These are phyloP conservation scores for Antedon bifida DNA, from an alignment of 35 echinoderm and acorn worm genomes.

Conservation along the genomic window DNA sequence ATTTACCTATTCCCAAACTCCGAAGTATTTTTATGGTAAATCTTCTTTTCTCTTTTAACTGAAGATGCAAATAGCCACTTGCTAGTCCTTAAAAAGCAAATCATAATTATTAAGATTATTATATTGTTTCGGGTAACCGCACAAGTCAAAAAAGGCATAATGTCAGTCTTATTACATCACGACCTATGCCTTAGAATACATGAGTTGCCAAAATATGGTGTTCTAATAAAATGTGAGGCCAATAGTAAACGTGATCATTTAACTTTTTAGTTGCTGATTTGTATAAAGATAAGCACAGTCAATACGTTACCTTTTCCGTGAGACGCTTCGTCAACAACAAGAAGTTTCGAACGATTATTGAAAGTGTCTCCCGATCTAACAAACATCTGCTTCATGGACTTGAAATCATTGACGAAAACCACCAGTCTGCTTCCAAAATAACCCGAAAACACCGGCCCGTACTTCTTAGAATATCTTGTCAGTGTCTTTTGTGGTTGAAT, in stretches of 20 bases:
- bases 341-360: constrained; percentile 21
- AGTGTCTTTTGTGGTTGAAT: not conserved
- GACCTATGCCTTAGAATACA: too few relatives aligned
- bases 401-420: constrained; percentile 8
- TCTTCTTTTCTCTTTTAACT: constrained; percentile 21
- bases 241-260: not conserved
- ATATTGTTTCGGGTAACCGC: too few relatives aligned
- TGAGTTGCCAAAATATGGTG: too few relatives aligned
- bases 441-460: not conserved
- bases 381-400: constrained; percentile 10
- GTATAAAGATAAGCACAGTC: too few relatives aligned
- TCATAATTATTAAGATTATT: too few relatives aligned
- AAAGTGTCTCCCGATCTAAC: constrained; percentile 11
- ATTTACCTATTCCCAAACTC: constrained; percentile 32
- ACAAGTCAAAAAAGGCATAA: too few relatives aligned
- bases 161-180: too few relatives aligned
- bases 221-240: not conserved
- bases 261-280: too few relatives aligned
- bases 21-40: constrained; percentile 26
- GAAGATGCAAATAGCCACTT: not conserved
- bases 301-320: constrained; percentile 12
- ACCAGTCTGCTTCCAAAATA: not conserved
- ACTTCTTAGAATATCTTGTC: not conserved
- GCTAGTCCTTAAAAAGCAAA: not conserved
- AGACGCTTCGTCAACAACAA: constrained; percentile 1